Conservation (phyloP, 2,113 vertebrate species). For the Sciurus niger region DNA sequence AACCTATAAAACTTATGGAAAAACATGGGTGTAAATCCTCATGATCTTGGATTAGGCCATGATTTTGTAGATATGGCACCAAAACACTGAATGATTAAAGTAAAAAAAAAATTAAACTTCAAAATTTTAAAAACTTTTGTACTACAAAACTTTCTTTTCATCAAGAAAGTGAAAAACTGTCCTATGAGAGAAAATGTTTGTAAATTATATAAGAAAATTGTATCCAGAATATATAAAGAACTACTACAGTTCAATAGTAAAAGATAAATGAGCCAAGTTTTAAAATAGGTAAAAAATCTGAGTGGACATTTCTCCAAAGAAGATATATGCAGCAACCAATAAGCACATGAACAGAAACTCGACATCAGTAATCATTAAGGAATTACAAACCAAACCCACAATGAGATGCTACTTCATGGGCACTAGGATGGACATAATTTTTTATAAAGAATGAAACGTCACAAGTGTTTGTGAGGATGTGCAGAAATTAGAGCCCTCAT, state of each 20-base stretch:
- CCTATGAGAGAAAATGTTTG: neutral
- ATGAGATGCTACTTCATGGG: neutral
- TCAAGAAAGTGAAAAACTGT: neutral
- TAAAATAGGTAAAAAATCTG: neutral
- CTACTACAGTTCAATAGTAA: neutral
- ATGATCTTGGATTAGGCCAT: neutral
- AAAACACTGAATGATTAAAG: no score
- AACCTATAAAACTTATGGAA: neutral
- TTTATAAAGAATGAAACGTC: neutral
- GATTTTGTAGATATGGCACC: neutral
- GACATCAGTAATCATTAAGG: no score
- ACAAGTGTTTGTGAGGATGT: neutral
- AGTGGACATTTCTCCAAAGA: neutral
- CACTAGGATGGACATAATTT: no score
- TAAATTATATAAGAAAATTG: neutral
- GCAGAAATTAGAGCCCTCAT: neutral
- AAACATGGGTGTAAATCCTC: neutral
- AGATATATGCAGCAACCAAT: neutral
- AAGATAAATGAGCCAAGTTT: neutral
- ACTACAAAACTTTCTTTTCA: neutral
- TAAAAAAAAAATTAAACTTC: neutral
- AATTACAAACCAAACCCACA: no score
- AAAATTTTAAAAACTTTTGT: neutral
- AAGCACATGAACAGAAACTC: neutral
- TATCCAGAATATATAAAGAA: neutral